Conservation (phyloP, 2,888 invertebrate genomes). For the Sisyra terminalis region DNA sequence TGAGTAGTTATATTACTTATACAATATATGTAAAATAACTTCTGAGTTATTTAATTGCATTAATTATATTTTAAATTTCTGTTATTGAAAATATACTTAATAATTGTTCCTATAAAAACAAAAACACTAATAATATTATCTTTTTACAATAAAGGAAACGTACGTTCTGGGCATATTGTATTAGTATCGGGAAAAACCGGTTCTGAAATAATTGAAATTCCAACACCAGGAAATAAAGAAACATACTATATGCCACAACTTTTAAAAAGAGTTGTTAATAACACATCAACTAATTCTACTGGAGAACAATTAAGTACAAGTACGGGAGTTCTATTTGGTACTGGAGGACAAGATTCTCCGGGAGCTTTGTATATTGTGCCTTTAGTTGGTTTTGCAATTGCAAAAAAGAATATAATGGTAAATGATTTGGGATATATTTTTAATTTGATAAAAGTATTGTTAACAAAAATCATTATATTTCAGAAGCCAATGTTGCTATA, state of each 20-base stretch:
- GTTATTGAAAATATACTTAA: too few species aligned
- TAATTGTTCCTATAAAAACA: too few species aligned
- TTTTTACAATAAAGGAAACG: conserved; percentile 16
- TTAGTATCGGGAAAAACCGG: conserved; percentile 56
- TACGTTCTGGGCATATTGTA: conserved; percentile 43
- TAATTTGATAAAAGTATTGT: not conserved
- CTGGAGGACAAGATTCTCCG: conserved; percentile 53
- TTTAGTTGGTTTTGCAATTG: conserved; percentile 34
- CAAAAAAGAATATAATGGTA: conserved; percentile 22
- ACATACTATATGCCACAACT: conserved; percentile 59
- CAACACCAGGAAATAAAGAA: conserved; percentile 47
- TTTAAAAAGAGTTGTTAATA: conserved; percentile 40
- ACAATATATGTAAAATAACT: too few species aligned
- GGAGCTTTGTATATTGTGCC: conserved; percentile 53
- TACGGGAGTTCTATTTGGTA: conserved; percentile 41
- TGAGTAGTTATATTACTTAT: too few species aligned
- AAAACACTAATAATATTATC: not conserved
- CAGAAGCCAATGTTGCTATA: conserved; percentile 36
- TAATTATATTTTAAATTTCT: too few species aligned
- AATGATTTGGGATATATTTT: too few species aligned
- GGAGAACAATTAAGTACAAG: conserved; percentile 5
- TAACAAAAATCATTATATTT: conserved; percentile 11
- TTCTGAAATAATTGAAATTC: conserved; percentile 37
- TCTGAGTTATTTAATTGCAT: too few species aligned
- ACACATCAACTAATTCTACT: conserved; percentile 18